phyloP scores from a whole-genome alignment of 2,797 vertebrate species.

The Mionectes olivaceus region DNA sequence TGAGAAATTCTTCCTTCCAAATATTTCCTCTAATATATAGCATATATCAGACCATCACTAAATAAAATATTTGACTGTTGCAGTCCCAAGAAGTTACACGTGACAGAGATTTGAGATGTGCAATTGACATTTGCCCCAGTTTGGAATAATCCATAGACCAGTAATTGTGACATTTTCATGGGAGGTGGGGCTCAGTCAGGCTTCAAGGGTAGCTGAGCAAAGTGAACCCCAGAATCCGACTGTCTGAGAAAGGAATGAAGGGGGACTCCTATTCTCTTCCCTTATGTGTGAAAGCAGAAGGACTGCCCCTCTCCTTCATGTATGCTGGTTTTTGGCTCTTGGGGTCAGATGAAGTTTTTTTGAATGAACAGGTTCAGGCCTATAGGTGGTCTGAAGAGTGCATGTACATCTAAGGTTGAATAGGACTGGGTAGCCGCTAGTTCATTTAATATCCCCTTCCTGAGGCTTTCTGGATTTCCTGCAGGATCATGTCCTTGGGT shows the following conservation, averaged over 20 bases:
- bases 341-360: fast-evolving
- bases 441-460: not conserved
- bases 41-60: not conserved
- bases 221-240: not conserved
- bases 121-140: not conserved
- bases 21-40: not conserved
- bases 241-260: not conserved
- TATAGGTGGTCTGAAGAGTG: not conserved
- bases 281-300: not conserved
- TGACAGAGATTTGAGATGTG: not conserved
- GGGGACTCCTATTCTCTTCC: not conserved
- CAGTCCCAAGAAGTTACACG: not conserved
- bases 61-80: not conserved
- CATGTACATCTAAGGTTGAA: not conserved
- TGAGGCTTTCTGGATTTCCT: not conserved
- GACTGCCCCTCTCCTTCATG: not conserved
- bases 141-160: not conserved
- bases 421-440: not conserved
- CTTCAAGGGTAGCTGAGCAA: not conserved
- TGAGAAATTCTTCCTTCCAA: not conserved
- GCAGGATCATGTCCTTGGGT: fast-evolving
- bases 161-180: not conserved
- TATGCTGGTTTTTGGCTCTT: not conserved
- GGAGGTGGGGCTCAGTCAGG: not conserved
- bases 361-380: not conserved